Base-by-base conservation (phyloP, 2,797 vertebrate species). In the Capromys pilorides region DNA sequence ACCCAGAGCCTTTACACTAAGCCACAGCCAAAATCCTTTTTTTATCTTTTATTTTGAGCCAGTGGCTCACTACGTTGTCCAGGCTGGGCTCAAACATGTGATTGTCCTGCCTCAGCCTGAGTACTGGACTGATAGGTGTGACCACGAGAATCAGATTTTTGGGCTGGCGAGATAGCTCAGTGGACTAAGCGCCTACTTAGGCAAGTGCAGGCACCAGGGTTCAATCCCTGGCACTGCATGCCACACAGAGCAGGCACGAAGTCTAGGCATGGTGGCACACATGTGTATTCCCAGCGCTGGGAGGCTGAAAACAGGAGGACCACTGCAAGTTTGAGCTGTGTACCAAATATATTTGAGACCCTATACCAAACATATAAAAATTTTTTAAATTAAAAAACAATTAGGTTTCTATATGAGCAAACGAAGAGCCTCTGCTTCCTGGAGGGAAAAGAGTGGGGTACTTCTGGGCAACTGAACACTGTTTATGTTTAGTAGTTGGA, bases 401-500 rank as follows among this genome's bases (percentile, higher is more conserved):
- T 19, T 57, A 57, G 14, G 54, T 57, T 57, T 83, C 93, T 39
- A 33, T 79, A 51, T n/a, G 45, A 77, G 62, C 90, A 79, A 86
- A 67, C 4, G 21, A 97, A 90, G 62, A 41, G 54, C 21, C 62
- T 81, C 64, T 14, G 49, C 49, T 83, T 61, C 54, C 82, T 90
- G 49, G 82, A 78, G 16, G 14, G n/a, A 28, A 64, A 67, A 31
- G 79, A 88, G 88, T 2, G n/a, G 80, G 36, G 21, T 51, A 33
- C 77, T 91, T 92, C 93, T 94, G 75, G 79, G 78, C 45, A 94
- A 24, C 16, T 24, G 45, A 64, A 79, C 28, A 86, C 9, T 66
- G 75, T 31, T 83, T 49, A 81, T 31, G 59, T 14, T 51, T 92
- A 88, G 33, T 16, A 75, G 49, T 19, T 78, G 67, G 82, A 95